These are phyloP conservation scores for Rhagium mordax DNA, from an alignment of 2,888 invertebrate species.

Conservation along the genomic window DNA sequence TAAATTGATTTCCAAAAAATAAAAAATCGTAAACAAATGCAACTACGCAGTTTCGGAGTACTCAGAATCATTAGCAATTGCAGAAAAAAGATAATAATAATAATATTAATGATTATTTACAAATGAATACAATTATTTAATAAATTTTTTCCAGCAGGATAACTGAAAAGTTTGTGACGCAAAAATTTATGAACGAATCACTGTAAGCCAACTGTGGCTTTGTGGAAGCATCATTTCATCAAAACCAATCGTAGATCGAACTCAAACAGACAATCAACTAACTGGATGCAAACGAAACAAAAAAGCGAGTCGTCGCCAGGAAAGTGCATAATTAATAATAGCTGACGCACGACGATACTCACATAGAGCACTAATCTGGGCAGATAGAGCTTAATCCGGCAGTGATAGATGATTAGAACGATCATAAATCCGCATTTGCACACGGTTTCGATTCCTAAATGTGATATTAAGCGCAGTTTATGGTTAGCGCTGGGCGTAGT, in stretches of 20 bases:
- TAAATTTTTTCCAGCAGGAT: no score
- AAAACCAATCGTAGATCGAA: not conserved
- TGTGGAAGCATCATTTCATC: not conserved
- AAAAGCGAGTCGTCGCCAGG: constrained; percentile 19
- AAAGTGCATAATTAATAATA: constrained; percentile 63
- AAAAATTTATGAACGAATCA: not conserved
- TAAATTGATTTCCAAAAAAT: no score
- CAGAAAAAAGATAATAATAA: no score
- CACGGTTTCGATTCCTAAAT: constrained; percentile 63
- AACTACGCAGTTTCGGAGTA: no score
- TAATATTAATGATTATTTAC: no score
- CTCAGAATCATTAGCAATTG: no score
- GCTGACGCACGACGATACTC: constrained; percentile 41
- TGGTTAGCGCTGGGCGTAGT: constrained; percentile 48
- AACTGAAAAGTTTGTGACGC: no score
- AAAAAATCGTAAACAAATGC: no score
- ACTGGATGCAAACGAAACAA: constrained; percentile 3
- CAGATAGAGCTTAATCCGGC: constrained; percentile 65
- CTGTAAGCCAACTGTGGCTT: not conserved
- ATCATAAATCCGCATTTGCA: constrained; percentile 66
- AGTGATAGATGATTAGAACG: constrained; percentile 67
- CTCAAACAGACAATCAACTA: not conserved
- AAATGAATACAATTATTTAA: no score
- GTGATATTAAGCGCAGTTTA: constrained; percentile 61
- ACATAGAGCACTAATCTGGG: constrained; percentile 58